Evolutionary conservation across 2,797 vertebrate species (phyloP), one percentile per base, ranked within the genome.

Genomic region (Gadopsis bispinosus): DNA sequence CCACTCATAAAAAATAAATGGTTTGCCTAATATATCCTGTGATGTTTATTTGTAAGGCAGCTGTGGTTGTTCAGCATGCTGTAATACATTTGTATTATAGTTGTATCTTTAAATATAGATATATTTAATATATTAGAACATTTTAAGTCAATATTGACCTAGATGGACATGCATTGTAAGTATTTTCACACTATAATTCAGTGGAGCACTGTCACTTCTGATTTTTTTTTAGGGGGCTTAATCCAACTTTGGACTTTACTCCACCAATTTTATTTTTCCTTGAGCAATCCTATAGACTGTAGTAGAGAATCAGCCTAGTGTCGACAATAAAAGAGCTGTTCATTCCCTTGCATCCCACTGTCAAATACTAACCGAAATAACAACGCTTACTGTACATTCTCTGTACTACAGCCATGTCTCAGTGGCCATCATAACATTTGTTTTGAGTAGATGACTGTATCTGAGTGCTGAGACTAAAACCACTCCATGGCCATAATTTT

Each of bases 341-440:
- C 91, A 94, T 94, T 95, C 92, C 93, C 89, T 91, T 83, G 76
- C 86, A 89, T 92, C 88, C 73, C 82, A 81, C 90, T 90, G 86
- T 92, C 91, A 69, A 82, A 76, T 87, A 93, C 88, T 91, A 92
- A 92, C 88, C 59, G 37, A 87, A 79, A 67, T 85, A 75, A 83
- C 75, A 62, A 79, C 77, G 76, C 59, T 77, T 74, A 74, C 67
- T 81, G 67, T 85, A 77, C 87, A 84, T 84, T 51, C 53, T 89
- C 83, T 80, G 75, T 82, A 81, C 69, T 79, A 31, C 73, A 83
- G 80, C 84, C 80, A 33, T 85, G 86, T 90, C 81, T 79, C 79
- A 69, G 83, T 88, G 88, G 81, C 77, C 81, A 81, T 92, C 84
- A 85, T 74, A 71, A 88, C 87, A 82, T 89, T 59, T 87, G 87